These are phyloP conservation scores for Nerophis ophidion DNA, from an alignment of 2,113 vertebrate species.

Conservation along the genomic window DNA sequence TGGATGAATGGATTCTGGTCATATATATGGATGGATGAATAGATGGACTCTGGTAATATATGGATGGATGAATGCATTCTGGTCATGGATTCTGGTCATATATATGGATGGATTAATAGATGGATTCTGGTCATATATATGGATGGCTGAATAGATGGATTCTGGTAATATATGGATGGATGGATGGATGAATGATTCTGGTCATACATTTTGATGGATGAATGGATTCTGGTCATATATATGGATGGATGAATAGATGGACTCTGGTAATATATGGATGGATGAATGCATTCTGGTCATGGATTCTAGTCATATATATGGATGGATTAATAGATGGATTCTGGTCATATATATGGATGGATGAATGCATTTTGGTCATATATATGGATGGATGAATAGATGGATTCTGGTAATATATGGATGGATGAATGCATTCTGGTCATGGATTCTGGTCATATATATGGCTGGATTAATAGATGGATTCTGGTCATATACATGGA, in stretches of 20 bases:
- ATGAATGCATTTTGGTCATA: not conserved
- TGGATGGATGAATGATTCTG: not conserved
- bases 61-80: not conserved
- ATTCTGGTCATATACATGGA: not conserved
- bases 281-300: not conserved
- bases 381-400: constrained; percentile 15
- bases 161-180: not conserved
- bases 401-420: not conserved
- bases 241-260: not conserved
- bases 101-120: not conserved
- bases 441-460: too few relatives aligned
- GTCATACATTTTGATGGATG: not conserved
- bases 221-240: not conserved
- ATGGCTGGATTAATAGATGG: constrained; percentile 9
- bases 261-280: not conserved
- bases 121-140: not conserved
- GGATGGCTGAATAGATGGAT: not conserved
- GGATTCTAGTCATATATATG: not conserved
- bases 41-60: not conserved
- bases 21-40: not conserved
- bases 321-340: not conserved
- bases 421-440: constrained; percentile 7
- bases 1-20: not conserved
- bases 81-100: not conserved
- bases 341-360: not conserved